Percentiles rank a stretch among this genome's conserved stretches.
Evolutionary conservation across 2,797 vertebrate genomes (phyloP).

Genomic region (Clangula hyemalis): DNA sequence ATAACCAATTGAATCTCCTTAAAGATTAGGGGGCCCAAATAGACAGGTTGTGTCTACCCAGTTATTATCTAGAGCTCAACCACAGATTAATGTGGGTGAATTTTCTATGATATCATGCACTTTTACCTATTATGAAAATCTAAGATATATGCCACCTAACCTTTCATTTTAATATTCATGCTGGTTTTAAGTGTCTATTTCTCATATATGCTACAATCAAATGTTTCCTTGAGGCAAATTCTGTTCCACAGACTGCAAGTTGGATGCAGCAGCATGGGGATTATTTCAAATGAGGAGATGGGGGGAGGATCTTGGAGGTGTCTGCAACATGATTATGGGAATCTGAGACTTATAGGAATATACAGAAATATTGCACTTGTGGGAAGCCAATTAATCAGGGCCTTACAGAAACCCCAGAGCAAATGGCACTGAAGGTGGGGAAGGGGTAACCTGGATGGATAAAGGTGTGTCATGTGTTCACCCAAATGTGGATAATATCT

Average conservation of each 20-base stretch:
- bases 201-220: neutral
- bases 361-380: neutral
- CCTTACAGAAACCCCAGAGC: neutral
- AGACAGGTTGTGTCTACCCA: constrained; percentile 38
- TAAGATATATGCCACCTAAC: constrained; percentile 25
- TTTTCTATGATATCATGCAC: constrained; percentile 48
- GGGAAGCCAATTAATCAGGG: neutral
- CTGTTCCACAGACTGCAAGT: neutral
- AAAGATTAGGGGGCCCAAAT: constrained; percentile 55
- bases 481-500: neutral
- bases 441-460: neutral
- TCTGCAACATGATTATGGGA: neutral
- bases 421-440: neutral
- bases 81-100: constrained; percentile 51
- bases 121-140: constrained; percentile 48
- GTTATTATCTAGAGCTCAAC: constrained; percentile 59
- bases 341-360: neutral
- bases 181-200: neutral
- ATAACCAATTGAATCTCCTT: constrained; percentile 54
- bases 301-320: neutral
- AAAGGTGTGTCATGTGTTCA: neutral
- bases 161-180: constrained; percentile 50
- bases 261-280: neutral
- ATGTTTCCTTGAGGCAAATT: neutral
- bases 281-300: neutral